Base-by-base conservation (phyloP, 1,140 invertebrate genomes). In the Diabrotica virgifera region DNA sequence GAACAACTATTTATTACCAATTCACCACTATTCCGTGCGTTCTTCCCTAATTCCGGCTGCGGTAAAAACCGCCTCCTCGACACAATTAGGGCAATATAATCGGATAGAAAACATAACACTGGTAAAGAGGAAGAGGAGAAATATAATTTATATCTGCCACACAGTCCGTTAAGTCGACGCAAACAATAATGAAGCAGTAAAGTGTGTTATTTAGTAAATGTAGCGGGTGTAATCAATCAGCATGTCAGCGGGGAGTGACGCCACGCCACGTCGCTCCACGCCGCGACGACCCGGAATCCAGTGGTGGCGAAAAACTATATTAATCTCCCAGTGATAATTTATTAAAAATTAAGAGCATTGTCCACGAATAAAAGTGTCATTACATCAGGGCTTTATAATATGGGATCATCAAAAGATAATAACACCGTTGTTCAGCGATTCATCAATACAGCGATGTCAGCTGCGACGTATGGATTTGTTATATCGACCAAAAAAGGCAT, bases 201-300 rank as follows among this genome's bases (percentile, higher is more conserved):
- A 75, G 70, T 71, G 72, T 74, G 74, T 74, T 75, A 75, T 75
- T 75, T 73, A 73, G 74, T 72, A 72, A 74, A 74, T 75, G 74
- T 72, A 75, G 67, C 67, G 71, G 71, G 72, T 66, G 71, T 70
- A 75, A 75, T 75, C 74, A 74, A 75, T 75, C 74, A 75, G 74
- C 60, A 68, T 67, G 74, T 75, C 72, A 74, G 71, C 66, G 64
- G 71, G 74, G 69, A 73, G 69, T 72, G 74, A 74, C 70, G 70
- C 69, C 65, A 65, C 51, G 65, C 40, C 8, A 46, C 40, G 8
- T n/a, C 40, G 40, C 40, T 10, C 40, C 40, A 46, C 70, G 65
- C 57, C 62, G 65, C 52, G 62, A 64, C 65, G 40, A 24, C 24
- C 24, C 24, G 24, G 24, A 24, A 24, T 24, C 24, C 24, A 24